Evolutionary conservation across 2,113 vertebrate genomes (phyloP), one percentile per base, ranked within the genome.

Genomic region (Pterocles gutturalis): DNA sequence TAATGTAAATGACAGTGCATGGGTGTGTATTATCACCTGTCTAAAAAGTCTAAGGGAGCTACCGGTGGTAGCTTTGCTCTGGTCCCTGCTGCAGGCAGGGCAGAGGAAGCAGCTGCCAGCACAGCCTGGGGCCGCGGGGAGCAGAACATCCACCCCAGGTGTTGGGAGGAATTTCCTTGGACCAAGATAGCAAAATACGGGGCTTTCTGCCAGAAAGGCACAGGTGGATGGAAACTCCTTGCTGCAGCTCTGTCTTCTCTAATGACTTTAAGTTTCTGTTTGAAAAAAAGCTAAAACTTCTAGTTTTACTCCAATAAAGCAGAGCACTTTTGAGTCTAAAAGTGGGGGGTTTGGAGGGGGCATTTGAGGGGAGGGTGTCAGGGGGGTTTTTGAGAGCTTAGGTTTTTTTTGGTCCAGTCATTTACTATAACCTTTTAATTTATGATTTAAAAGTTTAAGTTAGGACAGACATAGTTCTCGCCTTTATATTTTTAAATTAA

Each of bases 81-180:
- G 36, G 24, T 58, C 8, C 16, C 36, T 61, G 34, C 7, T 60
- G 34, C 22, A 41, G 38, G 20, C 13, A 38, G 64, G 25, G 41
- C 33, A 57, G 46, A 43, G 38, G 25, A 51, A 46, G 54, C 2
- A 33, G 13, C 7, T 3, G 0, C 22, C 34, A 46, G 65, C 38
- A 21, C 36, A 60, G 34, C 14, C 41, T 5, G 17, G 38, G 21
- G 48, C 36, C 0, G 0, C 1, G 1, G 19, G 25, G 17, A 60
- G 20, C 7, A 60, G 60, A 13, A 4, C 33, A 57, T 36, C 12
- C 13, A 26, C 3, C 26, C 12, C 6, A 31, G 29, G 33, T 8
- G 14, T 31, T 3, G 1, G 12, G 26, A 51, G 13, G 34, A 28
- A 24, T 51, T 58, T 54, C 10, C 49, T 53, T 33, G 34, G 45